phyloP scores from a whole-genome alignment of 1,140 invertebrate genomes.

The Musca vetustissima region DNA sequence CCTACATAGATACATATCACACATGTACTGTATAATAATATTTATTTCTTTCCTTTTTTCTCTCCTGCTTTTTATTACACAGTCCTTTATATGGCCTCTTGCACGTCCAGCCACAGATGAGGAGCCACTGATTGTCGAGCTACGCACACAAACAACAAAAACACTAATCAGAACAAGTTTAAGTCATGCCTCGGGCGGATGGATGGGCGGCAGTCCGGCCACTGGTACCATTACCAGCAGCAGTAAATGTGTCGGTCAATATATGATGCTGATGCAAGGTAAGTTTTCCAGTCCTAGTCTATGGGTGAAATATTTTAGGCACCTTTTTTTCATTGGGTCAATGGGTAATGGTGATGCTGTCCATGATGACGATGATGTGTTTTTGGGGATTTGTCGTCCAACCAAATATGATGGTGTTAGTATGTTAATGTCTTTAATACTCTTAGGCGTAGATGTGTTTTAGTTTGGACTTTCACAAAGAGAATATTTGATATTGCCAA shows the following conservation, averaged over 20 bases:
- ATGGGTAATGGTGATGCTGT: too few species aligned
- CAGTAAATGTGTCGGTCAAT: slow-evolving; percentile 38
- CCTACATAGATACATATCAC: too few species aligned
- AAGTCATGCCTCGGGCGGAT: slow-evolving; percentile 29
- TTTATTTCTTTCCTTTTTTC: neutral
- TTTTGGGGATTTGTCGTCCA: too few species aligned
- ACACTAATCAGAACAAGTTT: slow-evolving; percentile 32
- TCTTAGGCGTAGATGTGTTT: too few species aligned
- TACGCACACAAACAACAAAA: slow-evolving; percentile 62
- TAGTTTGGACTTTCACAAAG: too few species aligned
- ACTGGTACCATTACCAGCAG: slow-evolving; percentile 33
- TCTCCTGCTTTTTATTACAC: slow-evolving; percentile 26
- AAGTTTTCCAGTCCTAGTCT: neutral
- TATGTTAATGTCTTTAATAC: too few species aligned
- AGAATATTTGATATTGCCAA: too few species aligned
- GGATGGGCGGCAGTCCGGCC: slow-evolving; percentile 25
- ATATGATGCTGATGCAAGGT: slow-evolving; percentile 39
- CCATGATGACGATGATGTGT: too few species aligned
- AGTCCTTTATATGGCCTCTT: slow-evolving; percentile 79
- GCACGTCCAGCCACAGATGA: slow-evolving; percentile 66
- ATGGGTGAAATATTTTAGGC: too few species aligned
- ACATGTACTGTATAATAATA: too few species aligned
- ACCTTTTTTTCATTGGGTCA: too few species aligned
- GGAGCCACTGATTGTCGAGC: slow-evolving; percentile 69
- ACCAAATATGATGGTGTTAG: too few species aligned